Evolutionary conservation across 2,797 vertebrate genomes (phyloP).

Genomic region (Eupleurogrammus muticus): DNA sequence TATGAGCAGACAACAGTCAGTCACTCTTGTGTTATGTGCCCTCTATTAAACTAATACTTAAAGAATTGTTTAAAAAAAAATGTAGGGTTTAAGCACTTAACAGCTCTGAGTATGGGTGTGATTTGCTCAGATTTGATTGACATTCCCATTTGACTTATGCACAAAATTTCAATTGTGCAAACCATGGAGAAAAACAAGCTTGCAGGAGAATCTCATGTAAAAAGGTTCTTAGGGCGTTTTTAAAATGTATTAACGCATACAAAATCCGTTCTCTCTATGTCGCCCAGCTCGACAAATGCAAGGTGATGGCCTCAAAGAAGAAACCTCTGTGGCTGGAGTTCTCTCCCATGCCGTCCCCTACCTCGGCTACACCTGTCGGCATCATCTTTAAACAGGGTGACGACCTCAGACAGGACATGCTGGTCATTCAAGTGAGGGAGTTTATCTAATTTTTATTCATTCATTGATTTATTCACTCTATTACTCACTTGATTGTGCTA

Average conservation of each 20-base stretch:
- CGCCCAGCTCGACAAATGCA: slow-evolving; percentile 82
- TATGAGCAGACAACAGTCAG: no score
- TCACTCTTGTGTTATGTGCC: no score
- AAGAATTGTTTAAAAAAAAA: no score
- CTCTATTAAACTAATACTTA: neutral
- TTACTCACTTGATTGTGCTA: neutral
- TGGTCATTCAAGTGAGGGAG: slow-evolving; percentile 82
- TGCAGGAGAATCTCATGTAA: no score
- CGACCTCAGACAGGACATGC: slow-evolving; percentile 88
- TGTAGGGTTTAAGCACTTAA: no score
- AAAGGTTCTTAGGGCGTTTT: neutral
- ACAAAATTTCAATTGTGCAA: no score
- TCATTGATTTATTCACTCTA: neutral
- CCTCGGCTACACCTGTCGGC: slow-evolving; percentile 70
- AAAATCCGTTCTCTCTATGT: neutral
- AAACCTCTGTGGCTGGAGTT: slow-evolving; percentile 89
- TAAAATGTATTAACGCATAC: neutral
- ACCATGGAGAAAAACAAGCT: no score
- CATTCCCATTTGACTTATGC: no score
- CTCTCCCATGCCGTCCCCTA: slow-evolving; percentile 73
- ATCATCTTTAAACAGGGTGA: slow-evolving; percentile 88
- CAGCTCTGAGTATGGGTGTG: no score
- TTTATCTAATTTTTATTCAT: neutral
- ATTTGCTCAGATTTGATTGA: no score
- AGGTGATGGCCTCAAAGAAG: slow-evolving; percentile 87